phyloP scores from a whole-genome alignment of 2,113 vertebrate genomes.

The Leptosomus discolor region DNA sequence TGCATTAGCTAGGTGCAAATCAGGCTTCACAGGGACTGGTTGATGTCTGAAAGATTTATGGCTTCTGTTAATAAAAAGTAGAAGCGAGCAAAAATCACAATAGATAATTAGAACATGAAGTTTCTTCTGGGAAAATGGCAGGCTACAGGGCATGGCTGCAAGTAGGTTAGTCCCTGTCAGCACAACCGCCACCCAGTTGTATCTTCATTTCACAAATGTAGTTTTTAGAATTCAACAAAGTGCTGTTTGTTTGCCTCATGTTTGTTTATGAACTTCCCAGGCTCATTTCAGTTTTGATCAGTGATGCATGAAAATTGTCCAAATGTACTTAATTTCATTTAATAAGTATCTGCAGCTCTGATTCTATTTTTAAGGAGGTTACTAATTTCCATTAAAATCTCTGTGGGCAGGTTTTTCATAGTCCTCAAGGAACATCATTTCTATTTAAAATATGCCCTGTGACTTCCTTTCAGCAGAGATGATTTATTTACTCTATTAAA shows the following conservation, averaged over 20 bases:
- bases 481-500: neutral
- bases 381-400: constrained; percentile 14
- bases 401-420: neutral
- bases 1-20: neutral
- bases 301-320: neutral
- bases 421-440: neutral
- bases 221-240: neutral
- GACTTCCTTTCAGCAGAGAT: neutral
- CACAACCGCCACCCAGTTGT: neutral
- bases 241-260: neutral
- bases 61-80: neutral
- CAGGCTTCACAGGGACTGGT: neutral
- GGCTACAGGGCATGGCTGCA: neutral
- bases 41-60: neutral
- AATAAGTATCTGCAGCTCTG: neutral
- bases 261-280: neutral
- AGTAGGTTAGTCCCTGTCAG: neutral
- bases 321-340: neutral
- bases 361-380: neutral
- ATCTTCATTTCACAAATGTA: neutral
- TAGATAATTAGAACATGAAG: neutral
- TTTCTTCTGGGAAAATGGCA: neutral
- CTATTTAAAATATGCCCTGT: neutral
- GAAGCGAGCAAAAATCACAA: neutral
- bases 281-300: neutral